These are phyloP conservation scores for Echinarachnius parma DNA, from an alignment of 53 echinoderm and acorn worm genomes.

Conservation along the genomic window DNA sequence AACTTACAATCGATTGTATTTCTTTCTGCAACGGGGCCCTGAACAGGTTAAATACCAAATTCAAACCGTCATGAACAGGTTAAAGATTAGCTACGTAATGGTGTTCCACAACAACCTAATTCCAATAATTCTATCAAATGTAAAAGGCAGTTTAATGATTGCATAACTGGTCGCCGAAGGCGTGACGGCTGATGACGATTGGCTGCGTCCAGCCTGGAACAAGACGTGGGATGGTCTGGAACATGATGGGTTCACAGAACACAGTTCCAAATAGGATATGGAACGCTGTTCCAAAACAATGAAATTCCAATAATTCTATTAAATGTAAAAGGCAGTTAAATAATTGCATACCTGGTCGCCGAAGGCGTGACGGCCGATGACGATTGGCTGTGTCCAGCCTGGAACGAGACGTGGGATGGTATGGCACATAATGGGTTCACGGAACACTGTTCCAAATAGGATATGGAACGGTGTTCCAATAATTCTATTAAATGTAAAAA, in stretches of 20 bases:
- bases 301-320: too few species aligned
- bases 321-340: neutral
- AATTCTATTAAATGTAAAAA: too few species aligned
- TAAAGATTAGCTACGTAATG: constrained; percentile 72
- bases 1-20: too few species aligned
- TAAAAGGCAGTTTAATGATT: too few species aligned
- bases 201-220: constrained; percentile 78
- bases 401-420: constrained; percentile 87
- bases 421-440: constrained; percentile 93
- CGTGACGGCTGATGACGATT: constrained; percentile 87
- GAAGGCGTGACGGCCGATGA: constrained; percentile 97
- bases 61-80: too few species aligned
- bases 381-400: constrained; percentile 92
- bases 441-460: constrained; percentile 93
- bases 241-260: constrained; percentile 84
- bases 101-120: constrained; percentile 46
- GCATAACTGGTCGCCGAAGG: constrained; percentile 81
- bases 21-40: too few species aligned
- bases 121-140: too few species aligned
- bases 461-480: constrained; percentile 95
- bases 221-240: constrained; percentile 69
- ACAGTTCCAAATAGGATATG: constrained; percentile 84
- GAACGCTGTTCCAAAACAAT: constrained; percentile 58
- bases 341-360: constrained; percentile 91
- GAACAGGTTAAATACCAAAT: too few species aligned